Evolutionary conservation across 2,888 invertebrate genomes (phyloP).

Genomic region (Catonia carolina): DNA sequence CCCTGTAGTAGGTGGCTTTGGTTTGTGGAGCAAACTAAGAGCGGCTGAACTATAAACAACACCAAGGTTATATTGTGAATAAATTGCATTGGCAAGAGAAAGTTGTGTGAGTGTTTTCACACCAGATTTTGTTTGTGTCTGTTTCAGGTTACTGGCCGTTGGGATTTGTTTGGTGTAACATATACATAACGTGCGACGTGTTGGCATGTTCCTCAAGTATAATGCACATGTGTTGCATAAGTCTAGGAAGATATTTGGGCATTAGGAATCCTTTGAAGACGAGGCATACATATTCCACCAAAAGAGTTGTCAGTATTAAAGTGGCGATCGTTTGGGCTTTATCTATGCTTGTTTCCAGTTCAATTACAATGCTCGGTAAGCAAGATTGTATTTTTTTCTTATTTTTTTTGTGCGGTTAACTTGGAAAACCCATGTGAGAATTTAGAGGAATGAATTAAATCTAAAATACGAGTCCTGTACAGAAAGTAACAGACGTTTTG

Average conservation of each 20-base stretch:
- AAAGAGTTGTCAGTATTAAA: constrained; percentile 74
- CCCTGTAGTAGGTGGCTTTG: too few relatives aligned
- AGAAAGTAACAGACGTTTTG: too few relatives aligned
- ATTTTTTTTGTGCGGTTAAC: constrained; percentile 18
- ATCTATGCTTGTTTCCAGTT: constrained; percentile 81
- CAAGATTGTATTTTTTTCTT: constrained; percentile 25
- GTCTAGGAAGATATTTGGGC: constrained; percentile 80
- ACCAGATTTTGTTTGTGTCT: not conserved
- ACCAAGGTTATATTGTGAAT: too few relatives aligned
- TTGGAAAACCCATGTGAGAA: too few relatives aligned
- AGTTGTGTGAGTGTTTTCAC: too few relatives aligned
- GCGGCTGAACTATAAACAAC: too few relatives aligned
- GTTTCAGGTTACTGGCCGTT: constrained; percentile 84
- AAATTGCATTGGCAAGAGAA: too few relatives aligned
- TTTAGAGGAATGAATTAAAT: not conserved
- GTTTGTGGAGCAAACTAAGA: too few relatives aligned
- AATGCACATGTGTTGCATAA: constrained; percentile 92
- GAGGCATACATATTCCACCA: constrained; percentile 70
- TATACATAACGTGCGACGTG: constrained; percentile 93
- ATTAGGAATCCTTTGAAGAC: constrained; percentile 84
- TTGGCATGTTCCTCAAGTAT: constrained; percentile 92
- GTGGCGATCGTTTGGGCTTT: constrained; percentile 89
- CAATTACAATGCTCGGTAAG: constrained; percentile 75
- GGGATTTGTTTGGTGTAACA: constrained; percentile 86
- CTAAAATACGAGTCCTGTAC: not conserved